Evolutionary conservation across 2,888 invertebrate species (phyloP).

Genomic region (Sinohyriopsis cumingii): DNA sequence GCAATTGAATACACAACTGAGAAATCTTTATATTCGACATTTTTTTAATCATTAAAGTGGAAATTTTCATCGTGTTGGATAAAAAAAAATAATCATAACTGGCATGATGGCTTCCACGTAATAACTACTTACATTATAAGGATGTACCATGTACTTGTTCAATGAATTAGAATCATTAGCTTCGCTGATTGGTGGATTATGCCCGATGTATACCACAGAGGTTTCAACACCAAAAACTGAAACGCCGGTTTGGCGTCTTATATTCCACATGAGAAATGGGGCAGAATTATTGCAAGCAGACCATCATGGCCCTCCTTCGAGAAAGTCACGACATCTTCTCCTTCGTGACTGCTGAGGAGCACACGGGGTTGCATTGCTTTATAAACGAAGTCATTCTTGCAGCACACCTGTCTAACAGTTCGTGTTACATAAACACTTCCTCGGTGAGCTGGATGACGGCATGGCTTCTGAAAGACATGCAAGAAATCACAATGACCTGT

Average conservation of each 20-base stretch:
- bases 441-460: slow-evolving; percentile 9
- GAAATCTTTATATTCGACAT: no score
- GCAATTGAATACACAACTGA: no score
- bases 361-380: slow-evolving; percentile 34
- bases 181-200: no score
- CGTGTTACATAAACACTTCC: slow-evolving; percentile 13
- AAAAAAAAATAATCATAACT: no score
- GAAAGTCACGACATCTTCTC: slow-evolving; percentile 46
- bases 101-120: no score
- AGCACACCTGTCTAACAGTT: slow-evolving; percentile 35
- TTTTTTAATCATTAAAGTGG: no score
- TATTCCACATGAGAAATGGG: slow-evolving; percentile 54
- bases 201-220: slow-evolving; percentile 49
- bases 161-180: no score
- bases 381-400: slow-evolving; percentile 42
- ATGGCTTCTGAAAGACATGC: neutral
- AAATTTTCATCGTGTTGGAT: no score
- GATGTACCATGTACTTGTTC: no score
- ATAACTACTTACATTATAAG: no score
- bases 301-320: slow-evolving; percentile 41
- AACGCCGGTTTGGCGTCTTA: slow-evolving; percentile 39
- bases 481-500: slow-evolving; percentile 46
- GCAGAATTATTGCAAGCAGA: slow-evolving; percentile 49
- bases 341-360: slow-evolving; percentile 27
- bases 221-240: slow-evolving; percentile 47